Conservation (phyloP, 2,888 invertebrate species). For the Cistogaster globosa region DNA sequence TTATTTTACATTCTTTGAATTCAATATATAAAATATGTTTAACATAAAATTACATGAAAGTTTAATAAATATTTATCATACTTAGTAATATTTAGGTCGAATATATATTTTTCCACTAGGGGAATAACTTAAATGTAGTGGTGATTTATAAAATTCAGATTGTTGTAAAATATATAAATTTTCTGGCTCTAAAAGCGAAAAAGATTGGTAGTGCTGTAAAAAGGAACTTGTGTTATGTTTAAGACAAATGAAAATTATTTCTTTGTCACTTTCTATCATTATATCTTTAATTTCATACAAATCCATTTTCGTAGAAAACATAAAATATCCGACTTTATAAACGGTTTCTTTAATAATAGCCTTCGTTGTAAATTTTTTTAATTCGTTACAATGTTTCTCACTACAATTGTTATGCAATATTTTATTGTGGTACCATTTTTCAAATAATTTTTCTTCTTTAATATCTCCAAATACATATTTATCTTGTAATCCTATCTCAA, state of each 20-base stretch:
- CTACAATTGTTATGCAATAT: neutral
- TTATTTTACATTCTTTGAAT: too few relatives aligned
- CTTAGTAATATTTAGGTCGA: neutral
- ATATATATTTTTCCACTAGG: neutral
- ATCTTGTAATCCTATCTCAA: conserved; percentile 34
- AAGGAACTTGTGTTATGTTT: conserved; percentile 24
- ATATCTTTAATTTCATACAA: conserved; percentile 41
- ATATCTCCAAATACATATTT: neutral
- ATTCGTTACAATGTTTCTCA: neutral
- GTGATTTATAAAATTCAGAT: neutral
- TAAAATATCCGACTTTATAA: conserved; percentile 36
- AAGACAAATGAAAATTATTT: conserved; percentile 2
- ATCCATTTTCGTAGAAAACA: conserved; percentile 8
- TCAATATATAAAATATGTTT: too few relatives aligned
- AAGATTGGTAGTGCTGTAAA: conserved; percentile 26
- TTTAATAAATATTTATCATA: too few relatives aligned
- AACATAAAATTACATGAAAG: too few relatives aligned
- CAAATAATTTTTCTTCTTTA: conserved; percentile 3
- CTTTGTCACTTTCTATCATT: neutral
- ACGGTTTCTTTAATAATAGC: conserved; percentile 17
- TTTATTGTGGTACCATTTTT: conserved; percentile 2
- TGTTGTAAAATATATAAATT: conserved; percentile 5
- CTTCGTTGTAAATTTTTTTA: conserved; percentile 19
- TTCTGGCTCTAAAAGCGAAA: conserved; percentile 14
- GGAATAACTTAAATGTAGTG: neutral